Evolutionary conservation across 2,113 vertebrate species (phyloP).

Genomic region (Atherinomorus stipes): DNA sequence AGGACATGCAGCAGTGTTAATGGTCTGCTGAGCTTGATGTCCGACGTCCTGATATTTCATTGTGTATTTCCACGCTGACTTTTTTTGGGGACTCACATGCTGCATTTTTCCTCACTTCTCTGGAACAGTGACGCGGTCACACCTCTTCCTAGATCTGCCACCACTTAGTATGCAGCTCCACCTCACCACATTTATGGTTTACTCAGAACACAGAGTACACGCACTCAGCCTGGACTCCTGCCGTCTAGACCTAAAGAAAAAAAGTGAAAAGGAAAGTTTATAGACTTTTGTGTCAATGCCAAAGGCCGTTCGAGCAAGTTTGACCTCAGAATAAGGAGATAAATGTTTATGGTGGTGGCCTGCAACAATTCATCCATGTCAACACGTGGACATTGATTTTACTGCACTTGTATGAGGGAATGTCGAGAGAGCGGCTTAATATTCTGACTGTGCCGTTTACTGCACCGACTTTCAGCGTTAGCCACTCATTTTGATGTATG

Average conservation of each 20-base stretch:
- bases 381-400: neutral
- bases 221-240: conserved; percentile 7
- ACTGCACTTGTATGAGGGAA: neutral
- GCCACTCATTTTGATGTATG: conserved; percentile 45
- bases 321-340: conserved; percentile 5
- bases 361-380: neutral
- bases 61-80: neutral
- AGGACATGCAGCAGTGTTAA: neutral
- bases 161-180: conserved; percentile 43
- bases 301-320: conserved; percentile 17
- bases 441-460: conserved; percentile 21
- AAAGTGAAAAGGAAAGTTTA: neutral
- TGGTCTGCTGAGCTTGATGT: neutral
- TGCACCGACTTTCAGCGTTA: conserved; percentile 14
- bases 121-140: conserved; percentile 22
- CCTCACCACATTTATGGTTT: conserved; percentile 13
- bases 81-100: neutral
- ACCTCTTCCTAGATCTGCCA: conserved; percentile 20
- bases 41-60: conserved; percentile 1
- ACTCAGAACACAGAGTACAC: conserved; percentile 35
- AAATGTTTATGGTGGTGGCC: conserved; percentile 8
- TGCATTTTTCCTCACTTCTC: conserved; percentile 28
- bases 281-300: conserved; percentile 28
- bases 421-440: conserved; percentile 9
- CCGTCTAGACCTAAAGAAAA: conserved; percentile 38